Base-by-base conservation (phyloP, 1,140 invertebrate genomes). In the Euwallacea similis region DNA sequence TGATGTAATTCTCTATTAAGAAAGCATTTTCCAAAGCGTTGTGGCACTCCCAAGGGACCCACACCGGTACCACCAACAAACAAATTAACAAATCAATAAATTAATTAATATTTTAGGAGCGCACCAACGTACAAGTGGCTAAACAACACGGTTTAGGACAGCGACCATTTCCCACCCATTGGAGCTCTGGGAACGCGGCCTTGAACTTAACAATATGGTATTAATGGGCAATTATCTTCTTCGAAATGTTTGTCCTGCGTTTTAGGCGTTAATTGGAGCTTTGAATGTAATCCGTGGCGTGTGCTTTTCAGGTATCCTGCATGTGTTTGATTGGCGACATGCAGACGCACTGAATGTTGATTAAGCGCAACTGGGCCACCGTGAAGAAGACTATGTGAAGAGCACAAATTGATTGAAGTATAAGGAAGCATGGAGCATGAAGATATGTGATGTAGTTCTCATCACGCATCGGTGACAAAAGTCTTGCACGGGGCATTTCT, bases 41-140 rank as follows among this genome's bases (percentile, higher is more conserved):
- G 46, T 50, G 21, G 21, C 21, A 33, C 46, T 50, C 46, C 46
- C 46, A 50, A 50, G 46, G 9, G 46, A 50, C 46, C 4, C 21
- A 33, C 21, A 33, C 21, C 21, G 21, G 21, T 33, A 33, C 21
- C 21, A 33, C 21, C 21, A 50, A 50, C 13, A 50, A 50, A 50
- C 13, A 50, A 33, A 44, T 64, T 50, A 47, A 64, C 42, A 42
- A 55, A 55, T 55, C 7, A 21, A 42, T 8, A 16, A 7, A 13
- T 42, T 67, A 67, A 67, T 67, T 67, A 67, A 67, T 67, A 67
- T 67, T 67, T 67, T 16, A 67, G n/a, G 7, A 11, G 21, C 65
- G 55, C 56, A 21, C 9, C 42, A 33, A 21, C 42, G 43, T 43
- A 67, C 55, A 56, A 67, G 53, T 43, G 41, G 21, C 54, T 4